Evolutionary conservation across 2,113 vertebrate species (phyloP).

Genomic region (Myanophis thanlyinensis): DNA sequence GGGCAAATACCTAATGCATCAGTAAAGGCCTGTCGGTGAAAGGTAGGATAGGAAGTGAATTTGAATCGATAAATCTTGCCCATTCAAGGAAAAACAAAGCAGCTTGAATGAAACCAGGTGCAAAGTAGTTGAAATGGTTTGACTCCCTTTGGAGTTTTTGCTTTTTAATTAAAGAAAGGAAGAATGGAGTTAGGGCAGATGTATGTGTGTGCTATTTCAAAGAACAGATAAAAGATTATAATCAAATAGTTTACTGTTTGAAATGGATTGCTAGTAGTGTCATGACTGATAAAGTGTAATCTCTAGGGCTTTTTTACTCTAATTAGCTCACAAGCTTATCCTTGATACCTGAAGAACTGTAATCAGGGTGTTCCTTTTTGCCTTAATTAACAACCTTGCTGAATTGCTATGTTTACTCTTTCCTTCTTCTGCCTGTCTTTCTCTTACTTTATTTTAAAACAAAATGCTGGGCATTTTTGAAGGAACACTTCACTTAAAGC

Average conservation of each 20-base stretch:
- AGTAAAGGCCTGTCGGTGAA: slow-evolving; percentile 41
- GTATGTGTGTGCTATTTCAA: not conserved
- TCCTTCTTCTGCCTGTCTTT: not conserved
- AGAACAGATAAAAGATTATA: not conserved
- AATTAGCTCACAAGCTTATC: not conserved
- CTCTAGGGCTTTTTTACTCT: not conserved
- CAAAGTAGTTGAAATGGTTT: not conserved
- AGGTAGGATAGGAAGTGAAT: slow-evolving; percentile 37
- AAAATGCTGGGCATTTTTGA: not conserved
- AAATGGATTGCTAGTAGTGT: not conserved
- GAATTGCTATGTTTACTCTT: not conserved
- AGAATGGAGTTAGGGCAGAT: not conserved
- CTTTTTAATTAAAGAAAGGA: not conserved
- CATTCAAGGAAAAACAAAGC: not conserved
- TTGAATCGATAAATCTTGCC: slow-evolving; percentile 12
- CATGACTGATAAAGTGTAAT: not conserved
- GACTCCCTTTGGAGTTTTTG: not conserved
- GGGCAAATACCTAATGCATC: slow-evolving; percentile 26
- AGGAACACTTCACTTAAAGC: not conserved
- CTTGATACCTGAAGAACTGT: not conserved
- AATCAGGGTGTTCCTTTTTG: not conserved
- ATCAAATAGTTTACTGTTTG: not conserved
- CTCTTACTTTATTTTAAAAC: not conserved
- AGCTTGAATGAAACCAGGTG: slow-evolving; percentile 12
- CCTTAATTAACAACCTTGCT: not conserved